Percentiles rank a stretch among this genome's conserved stretches.
Evolutionary conservation across 2,888 invertebrate genomes (phyloP).

Genomic region (Podotricha telesiphe): DNA sequence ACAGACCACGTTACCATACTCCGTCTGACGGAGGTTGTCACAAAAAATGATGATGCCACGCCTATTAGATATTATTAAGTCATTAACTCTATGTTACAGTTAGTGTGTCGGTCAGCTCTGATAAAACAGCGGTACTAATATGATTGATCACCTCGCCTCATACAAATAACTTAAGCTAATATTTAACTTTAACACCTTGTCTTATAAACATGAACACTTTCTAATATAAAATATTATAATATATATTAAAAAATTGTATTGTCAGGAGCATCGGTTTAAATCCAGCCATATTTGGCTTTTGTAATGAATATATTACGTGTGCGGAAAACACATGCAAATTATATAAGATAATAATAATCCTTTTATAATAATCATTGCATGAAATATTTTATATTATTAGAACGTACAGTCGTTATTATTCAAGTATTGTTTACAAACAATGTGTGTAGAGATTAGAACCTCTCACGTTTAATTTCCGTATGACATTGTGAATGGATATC

Average conservation of each 20-base stretch:
- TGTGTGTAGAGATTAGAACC: background rate
- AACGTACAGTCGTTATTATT: background rate
- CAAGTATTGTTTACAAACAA: constrained; percentile 15
- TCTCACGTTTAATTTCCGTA: background rate
- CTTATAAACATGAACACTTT: no score
- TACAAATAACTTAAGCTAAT: background rate
- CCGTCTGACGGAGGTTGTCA: no score
- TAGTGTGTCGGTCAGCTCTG: background rate
- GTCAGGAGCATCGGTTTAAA: no score
- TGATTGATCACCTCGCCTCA: background rate
- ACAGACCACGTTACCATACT: no score
- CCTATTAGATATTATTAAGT: background rate
- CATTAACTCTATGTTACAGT: constrained; percentile 11
- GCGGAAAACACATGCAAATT: background rate
- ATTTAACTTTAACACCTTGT: no score
- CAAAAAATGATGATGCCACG: background rate
- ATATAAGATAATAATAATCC: background rate
- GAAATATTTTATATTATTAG: background rate
- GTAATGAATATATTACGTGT: background rate
- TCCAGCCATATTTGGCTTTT: no score
- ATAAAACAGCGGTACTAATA: background rate
- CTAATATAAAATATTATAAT: no score
- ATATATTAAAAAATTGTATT: no score
- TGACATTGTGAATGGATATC: background rate
- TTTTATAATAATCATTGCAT: background rate